Evolutionary conservation across 2,797 vertebrate genomes (phyloP), one percentile per base, ranked within the genome.

Genomic region (Fistularia tabacaria): DNA sequence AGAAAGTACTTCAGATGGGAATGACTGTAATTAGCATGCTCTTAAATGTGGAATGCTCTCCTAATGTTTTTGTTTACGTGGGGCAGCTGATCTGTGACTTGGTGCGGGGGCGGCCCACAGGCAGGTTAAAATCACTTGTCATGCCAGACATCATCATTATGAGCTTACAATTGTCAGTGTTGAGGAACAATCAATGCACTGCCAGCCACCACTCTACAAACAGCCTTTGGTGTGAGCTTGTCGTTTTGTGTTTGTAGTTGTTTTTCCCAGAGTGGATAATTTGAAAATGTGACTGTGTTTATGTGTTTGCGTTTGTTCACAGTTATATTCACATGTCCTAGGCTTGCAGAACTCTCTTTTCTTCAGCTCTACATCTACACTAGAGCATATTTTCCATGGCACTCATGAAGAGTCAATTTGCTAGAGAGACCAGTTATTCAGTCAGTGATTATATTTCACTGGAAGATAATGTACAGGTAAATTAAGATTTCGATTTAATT

Each of bases 101-200:
- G 58, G 79, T 81, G 88, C 79, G 88, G 87, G 86, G 89, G 90
- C 64, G 88, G 87, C 83, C 82, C 71, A 62, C 87, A 84, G 77
- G 83, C 80, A 81, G 91, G 90, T 92, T 92, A 91, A 92, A 91
- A 91, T 92, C 79, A 91, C 89, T 90, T 88, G 89, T 89, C 85
- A 78, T 88, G 89, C 84, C 90, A 89, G 86, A 90, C 90, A 89
- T 90, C 87, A 86, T 88, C 87, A 87, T 91, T 85, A 91, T 90
- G 89, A 91, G 87, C 86, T 91, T 91, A 83, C 88, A 90, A 91
- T 91, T 90, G 89, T 90, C 87, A 90, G 83, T 66, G 79, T 85
- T 84, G 87, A 86, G 76, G 76, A 85, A 88, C 87, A 90, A 90
- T 91, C 89, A 82, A 74, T 63, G 76, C 62, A 54, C 77, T 72